Base-by-base conservation (phyloP, 2,113 vertebrate genomes). In the Clarias batrachus region DNA sequence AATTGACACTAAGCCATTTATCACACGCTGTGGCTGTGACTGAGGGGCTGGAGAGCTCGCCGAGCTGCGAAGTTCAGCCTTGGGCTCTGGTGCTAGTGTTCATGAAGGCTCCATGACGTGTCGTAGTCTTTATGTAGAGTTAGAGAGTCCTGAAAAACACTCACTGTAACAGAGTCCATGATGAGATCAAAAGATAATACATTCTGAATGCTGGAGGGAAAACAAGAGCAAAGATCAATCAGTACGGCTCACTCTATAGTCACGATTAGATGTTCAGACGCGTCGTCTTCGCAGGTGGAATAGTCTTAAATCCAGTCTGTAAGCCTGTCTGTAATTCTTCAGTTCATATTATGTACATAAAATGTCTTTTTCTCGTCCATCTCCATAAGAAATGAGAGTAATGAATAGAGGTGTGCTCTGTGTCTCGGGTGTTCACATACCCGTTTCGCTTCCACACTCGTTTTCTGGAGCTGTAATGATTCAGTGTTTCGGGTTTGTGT, bases 1-100 rank as follows among this genome's bases (percentile, higher is more conserved):
- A 81, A 59, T 9, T 81, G 79, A 82, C 86, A 78, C 12, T 3
- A 21, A 81, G 37, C 84, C 81, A 86, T 89, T 89, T 88, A 80
- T 89, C 86, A 87, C 41, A 6, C 30, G 41, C 17, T 63, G 59
- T 13, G 63, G 17, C 86, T 65, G 48, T 87, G 83, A 85, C 79
- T 62, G 57, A 10, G 62, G 27, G 68, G 21, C 21, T 13, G 4
- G 79, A 59, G 9, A 8, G 54, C 70, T 65, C 21, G 12, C 21
- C 6, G 59, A n/a, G 62, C 60, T 76, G 3, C 13, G 82, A 68
- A 84, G 48, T n/a, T 84, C 59, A 30, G 57, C 56, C 54, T 57
- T 25, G 4, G 37, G 82, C 63, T 62, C 79, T 70, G 19, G 25
- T n/a, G 48, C 25, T 48, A 78, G 23, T 65, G 56, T 79, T 82